Base-by-base conservation (phyloP, 2,113 vertebrate genomes). In the Pachycephala philippinensis region DNA sequence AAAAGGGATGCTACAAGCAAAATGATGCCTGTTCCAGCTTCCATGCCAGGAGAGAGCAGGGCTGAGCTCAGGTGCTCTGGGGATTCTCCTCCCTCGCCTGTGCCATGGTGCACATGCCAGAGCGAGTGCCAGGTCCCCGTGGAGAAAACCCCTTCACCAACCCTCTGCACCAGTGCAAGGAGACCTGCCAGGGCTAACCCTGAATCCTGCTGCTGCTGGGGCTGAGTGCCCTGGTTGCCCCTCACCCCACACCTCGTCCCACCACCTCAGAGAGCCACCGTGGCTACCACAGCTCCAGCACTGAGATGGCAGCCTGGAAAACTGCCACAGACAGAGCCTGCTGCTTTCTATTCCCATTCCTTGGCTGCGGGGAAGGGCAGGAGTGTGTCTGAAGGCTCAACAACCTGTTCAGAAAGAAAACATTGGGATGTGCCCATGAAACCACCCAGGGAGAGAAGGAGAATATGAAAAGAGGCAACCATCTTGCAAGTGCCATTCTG, bases 221-320 rank as follows among this genome's bases (percentile, higher is more conserved):
- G 42, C 7, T 4, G 0, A 20, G n/a, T 37, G 31, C 37, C 74
- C 35, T 37, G 22, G n/a, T 21, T 64, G 33, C 72, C 74, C 64
- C 44, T 83, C 13, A 3, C 60, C n/a, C 57, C 35, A 7, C 33
- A 60, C 20, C 23, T 47, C 1, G 0, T 16, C 59, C 31, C 0
- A 2, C 31, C 17, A 30, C 22, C 39, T 66, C 52, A 7, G 39
- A 52, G 6, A 33, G 42, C 65, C 47, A 16, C 45, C 3, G 1
- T 0, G 2, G 21, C 44, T 65, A 40, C 27, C 56, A 40, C 14
- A 42, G 63, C 42, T 13, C 66, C 35, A n/a, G 35, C 20, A 64
- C 35, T 5, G 19, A 49, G 28, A 16, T 12, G 19, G 28, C 2
- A 72, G 44, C 31, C n/a, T 61, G 20, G 31, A 10, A 59, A 44